phyloP scores from a whole-genome alignment of 2,888 invertebrate genomes.

The Mesorhabditis spiculigera region DNA sequence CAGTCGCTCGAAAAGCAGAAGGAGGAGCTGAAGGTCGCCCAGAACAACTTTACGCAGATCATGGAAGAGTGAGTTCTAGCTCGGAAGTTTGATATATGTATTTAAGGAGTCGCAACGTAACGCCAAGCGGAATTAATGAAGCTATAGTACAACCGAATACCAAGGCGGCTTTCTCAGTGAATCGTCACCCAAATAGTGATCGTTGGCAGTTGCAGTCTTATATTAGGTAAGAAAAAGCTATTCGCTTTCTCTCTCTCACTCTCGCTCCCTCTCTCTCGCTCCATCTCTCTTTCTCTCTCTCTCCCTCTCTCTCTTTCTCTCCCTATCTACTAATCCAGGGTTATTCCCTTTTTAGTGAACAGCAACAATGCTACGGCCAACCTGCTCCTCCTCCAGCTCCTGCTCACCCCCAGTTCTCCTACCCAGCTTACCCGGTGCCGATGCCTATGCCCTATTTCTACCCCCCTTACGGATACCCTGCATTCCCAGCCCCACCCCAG shows the following conservation, averaged over 20 bases:
- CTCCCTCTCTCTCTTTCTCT: not conserved
- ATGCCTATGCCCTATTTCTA: not conserved
- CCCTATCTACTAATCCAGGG: too few relatives aligned
- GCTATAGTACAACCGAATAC: not conserved
- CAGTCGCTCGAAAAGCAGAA: slow-evolving; percentile 38
- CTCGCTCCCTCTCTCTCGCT: too few relatives aligned
- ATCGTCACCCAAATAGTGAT: not conserved
- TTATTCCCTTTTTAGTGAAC: too few relatives aligned
- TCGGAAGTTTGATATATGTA: not conserved
- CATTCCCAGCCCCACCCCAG: slow-evolving; percentile 17
- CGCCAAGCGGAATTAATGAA: not conserved
- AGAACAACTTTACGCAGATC: slow-evolving; percentile 30
- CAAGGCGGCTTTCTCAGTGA: not conserved
- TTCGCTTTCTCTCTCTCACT: not conserved
- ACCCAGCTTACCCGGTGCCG: not conserved
- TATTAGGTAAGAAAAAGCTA: not conserved
- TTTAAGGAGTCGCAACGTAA: not conserved
- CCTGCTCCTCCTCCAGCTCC: too few relatives aligned
- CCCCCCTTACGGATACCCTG: not conserved
- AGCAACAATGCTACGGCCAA: too few relatives aligned
- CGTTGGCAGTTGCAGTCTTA: not conserved
- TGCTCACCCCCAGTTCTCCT: too few relatives aligned
- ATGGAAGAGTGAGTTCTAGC: slow-evolving; percentile 29
- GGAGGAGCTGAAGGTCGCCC: slow-evolving; percentile 37
- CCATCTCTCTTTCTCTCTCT: not conserved